Percentiles rank a stretch among this genome's conserved stretches.
Conservation (phyloP, 2,113 vertebrate genomes). For the Leucosticte australis region DNA sequence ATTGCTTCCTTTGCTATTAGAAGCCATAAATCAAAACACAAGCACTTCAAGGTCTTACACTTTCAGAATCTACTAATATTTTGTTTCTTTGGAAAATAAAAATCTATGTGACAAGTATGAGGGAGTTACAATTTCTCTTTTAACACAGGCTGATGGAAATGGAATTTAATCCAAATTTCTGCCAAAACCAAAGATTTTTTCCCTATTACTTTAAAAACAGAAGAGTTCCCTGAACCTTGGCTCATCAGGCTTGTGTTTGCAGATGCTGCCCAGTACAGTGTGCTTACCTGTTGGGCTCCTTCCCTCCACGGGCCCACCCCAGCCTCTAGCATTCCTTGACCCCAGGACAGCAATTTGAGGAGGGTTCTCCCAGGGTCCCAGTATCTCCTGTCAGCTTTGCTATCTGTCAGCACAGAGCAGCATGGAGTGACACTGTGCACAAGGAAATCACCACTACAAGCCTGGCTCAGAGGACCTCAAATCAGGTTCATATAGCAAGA, state of each 20-base stretch:
- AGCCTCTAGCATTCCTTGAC: neutral
- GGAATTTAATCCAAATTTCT: neutral
- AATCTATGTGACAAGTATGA: neutral
- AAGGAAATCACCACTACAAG: neutral
- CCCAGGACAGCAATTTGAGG: neutral
- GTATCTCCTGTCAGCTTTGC: neutral
- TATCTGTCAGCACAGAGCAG: neutral
- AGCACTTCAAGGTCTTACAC: neutral
- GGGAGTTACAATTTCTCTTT: neutral
- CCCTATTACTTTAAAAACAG: neutral
- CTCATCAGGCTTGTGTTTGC: neutral
- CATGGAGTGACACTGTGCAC: neutral
- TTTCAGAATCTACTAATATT: neutral
- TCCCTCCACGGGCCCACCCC: neutral
- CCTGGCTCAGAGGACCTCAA: neutral
- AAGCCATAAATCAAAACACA: conserved; percentile 14
- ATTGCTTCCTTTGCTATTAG: neutral
- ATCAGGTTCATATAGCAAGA: neutral
- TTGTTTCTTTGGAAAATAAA: neutral
- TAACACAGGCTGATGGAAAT: neutral
- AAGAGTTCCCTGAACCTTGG: neutral
- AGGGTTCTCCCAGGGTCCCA: neutral
- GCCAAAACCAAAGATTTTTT: neutral
- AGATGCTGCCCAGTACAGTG: neutral
- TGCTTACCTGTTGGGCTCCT: neutral